Evolutionary conservation across 1,140 invertebrate genomes (phyloP), one percentile per base, ranked within the genome.

Genomic region (Tetramorium parvispinum): DNA sequence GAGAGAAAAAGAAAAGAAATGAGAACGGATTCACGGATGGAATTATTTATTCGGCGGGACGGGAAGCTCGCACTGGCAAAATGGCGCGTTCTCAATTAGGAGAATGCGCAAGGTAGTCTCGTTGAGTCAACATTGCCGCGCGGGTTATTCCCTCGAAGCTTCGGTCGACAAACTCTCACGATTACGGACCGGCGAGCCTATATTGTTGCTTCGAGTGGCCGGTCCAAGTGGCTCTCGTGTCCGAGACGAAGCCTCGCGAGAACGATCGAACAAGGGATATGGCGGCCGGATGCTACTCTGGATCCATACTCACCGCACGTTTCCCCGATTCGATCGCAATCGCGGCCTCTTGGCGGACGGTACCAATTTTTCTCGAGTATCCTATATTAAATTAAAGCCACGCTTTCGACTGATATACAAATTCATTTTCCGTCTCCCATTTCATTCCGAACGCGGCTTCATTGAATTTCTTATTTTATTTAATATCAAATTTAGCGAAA

Each of bases 191-290:
- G 51, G 32, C 73, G 87, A 89, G 27, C 63, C 87, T 88, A 89
- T 89, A 89, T 86, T 86, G 87, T 89, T 88, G 78, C 73, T 57
- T 89, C 85, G 85, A 85, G 88, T 89, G 27, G 71, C 75, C 79
- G 71, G 57, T 46, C 49, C 73, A 57, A 89, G 85, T 78, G 88
- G 85, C 85, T 88, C 85, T 89, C 88, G 71, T 53, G 66, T 87
- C 86, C 85, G 71, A 89, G 73, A 87, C 78, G 88, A 85, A 89
- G 70, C 81, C 71, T 86, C 70, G 71, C 76, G 78, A 61, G 21
- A 89, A 89, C 78, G 88, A 89, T 83, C 75, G 71, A 87, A 32
- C 24, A 43, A 77, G 85, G 89, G 78, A 89, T 87, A 87, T 85
- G 49, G 73, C 87, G 88, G 59, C 68, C 68, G 87, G 88, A 77